phyloP scores from a whole-genome alignment of 2,888 invertebrate genomes.

The Nasonovia ribisnigri region DNA sequence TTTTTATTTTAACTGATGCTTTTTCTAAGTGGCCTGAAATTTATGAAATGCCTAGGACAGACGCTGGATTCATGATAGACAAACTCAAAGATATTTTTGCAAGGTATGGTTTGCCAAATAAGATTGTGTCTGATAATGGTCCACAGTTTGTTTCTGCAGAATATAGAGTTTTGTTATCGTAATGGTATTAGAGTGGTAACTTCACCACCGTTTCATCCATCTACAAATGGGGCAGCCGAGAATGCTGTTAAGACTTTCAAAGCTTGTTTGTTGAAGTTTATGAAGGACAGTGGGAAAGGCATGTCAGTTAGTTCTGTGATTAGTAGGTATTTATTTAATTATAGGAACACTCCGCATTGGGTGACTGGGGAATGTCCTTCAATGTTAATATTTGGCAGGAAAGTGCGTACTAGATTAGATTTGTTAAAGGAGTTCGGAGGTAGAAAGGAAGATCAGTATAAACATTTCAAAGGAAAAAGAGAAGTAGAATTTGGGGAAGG shows the following conservation, averaged over 20 bases:
- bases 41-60: background rate
- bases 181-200: too few species aligned
- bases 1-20: too few species aligned
- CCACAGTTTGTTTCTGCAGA: background rate
- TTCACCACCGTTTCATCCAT: background rate
- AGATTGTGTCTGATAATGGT: constrained; percentile 30
- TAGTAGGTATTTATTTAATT: background rate
- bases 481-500: too few species aligned
- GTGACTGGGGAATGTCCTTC: too few species aligned
- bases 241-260: background rate
- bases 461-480: too few species aligned
- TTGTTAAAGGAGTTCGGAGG: too few species aligned
- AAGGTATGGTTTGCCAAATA: background rate
- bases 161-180: constrained; percentile 1
- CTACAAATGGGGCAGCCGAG: background rate
- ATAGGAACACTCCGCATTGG: background rate
- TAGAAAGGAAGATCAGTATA: too few species aligned
- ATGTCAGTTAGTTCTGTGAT: background rate
- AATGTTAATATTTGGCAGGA: too few species aligned
- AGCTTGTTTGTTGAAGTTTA: background rate
- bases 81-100: background rate
- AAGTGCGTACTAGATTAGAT: too few species aligned
- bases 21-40: constrained; percentile 46
- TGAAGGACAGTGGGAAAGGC: background rate
- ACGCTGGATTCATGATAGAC: background rate